Evolutionary conservation across 2,113 vertebrate genomes (phyloP), one percentile per base, ranked within the genome.

Genomic region (Aplodontia rufa): DNA sequence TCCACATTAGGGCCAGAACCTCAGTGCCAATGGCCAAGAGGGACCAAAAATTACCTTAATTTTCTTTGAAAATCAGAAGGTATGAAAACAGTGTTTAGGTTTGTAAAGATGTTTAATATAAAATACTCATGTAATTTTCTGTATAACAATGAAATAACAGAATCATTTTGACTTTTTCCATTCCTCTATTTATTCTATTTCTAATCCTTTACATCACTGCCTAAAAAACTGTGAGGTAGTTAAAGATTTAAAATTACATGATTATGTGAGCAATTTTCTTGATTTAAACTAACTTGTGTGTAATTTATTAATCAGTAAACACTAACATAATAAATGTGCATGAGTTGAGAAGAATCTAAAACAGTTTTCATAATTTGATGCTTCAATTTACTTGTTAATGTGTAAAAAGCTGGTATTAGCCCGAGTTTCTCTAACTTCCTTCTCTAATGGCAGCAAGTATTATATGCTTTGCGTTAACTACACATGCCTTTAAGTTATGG

Each of bases 301-400:
- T 72, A 95, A 94, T 91, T 93, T 93, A 90, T 96, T 96, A 91
- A 94, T 96, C 71, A 96, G 80, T 96, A 96, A 96, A 94, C 47
- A 96, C 82, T 74, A 64, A 75, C 35, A 87, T 69, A 74, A 14
- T 89, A 60, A 93, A 94, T 91, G 91, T 80, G 49, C 37, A 47
- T 69, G 42, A 78, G 19, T 66, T 95, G 87, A 85, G 42, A 84
- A 87, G 55, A 94, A 89, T 91, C 45, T 87, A 92, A 94, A 93
- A 80, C 32, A 91, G 68, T 83, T 94, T 82, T 82, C 37, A 81
- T 97, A 93, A 93, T 91, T 93, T 86, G 85, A 94, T 90, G 68
- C 71, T 93, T 95, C 40, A 35, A 30, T 91, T 93, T 94, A 81
- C 32, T 74, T 62, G 72, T 55, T 94, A 79, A 69, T 40, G 16